These are phyloP conservation scores for Pluvianellus socialis DNA, from an alignment of 2,113 vertebrate species.

Conservation along the genomic window DNA sequence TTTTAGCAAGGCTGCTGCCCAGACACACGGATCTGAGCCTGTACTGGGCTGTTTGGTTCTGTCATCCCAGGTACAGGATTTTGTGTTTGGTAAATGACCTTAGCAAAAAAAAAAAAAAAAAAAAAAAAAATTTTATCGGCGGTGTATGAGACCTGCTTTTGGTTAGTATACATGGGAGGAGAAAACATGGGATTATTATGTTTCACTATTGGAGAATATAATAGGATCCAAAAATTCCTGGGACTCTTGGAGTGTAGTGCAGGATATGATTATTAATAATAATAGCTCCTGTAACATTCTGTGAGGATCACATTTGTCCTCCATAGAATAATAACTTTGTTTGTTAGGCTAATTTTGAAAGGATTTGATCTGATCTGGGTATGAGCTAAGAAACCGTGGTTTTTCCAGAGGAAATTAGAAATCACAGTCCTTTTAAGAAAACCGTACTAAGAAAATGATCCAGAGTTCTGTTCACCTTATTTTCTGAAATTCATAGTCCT, in stretches of 20 bases:
- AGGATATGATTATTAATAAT: neutral
- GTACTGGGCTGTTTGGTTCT: accelerated
- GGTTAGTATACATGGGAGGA: neutral
- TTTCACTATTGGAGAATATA: neutral
- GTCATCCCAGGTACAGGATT: neutral
- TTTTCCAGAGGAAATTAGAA: slow-evolving; percentile 1
- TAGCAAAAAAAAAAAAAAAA: neutral
- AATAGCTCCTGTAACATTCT: neutral
- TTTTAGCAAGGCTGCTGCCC: neutral
- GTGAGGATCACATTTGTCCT: neutral
- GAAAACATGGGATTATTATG: neutral
- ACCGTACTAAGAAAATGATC: neutral
- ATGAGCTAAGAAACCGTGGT: neutral
- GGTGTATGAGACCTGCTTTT: neutral
- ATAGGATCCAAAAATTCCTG: neutral
- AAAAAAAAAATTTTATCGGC: too few relatives aligned
- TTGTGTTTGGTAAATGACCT: neutral
- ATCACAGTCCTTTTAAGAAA: neutral
- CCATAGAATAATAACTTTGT: neutral
- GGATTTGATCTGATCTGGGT: neutral
- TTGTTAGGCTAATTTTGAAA: slow-evolving; percentile 15
- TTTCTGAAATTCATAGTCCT: neutral
- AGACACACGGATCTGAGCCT: accelerated
- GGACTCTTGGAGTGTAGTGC: neutral
- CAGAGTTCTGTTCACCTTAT: neutral